Evolutionary conservation across 2,113 vertebrate species (phyloP), one percentile per base, ranked within the genome.

Genomic region (Apistogramma diplotaenia): DNA sequence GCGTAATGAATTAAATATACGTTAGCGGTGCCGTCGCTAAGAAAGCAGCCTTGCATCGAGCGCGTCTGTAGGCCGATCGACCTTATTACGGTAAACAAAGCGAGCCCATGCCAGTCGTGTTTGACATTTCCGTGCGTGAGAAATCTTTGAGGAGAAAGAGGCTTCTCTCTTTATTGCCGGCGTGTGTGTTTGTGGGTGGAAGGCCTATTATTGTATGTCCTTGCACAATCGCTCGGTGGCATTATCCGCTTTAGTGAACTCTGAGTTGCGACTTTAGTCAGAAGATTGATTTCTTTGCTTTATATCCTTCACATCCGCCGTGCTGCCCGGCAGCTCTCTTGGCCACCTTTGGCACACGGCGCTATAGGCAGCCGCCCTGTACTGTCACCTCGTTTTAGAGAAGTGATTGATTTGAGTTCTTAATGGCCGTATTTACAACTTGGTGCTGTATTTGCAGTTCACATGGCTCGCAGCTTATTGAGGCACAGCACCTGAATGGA

Each of bases 261-360:
- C 87, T 67, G 80, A 90, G 82, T 87, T 60, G 67, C 54, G 33
- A 78, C 78, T 84, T 35, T 65, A 84, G 87, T 83, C 88, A 78
- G 72, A 86, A 83, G 87, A 91, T 93, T 87, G 86, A 93, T 91
- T 92, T 76, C 46, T 84, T 75, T 35, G 72, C 83, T 84, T 91
- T 82, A 61, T 84, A 70, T 82, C 84, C 74, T 81, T 88, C 85
- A 87, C 60, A 81, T 89, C 70, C 73, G 25, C 86, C 57, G 37
- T 79, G 67, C 74, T 70, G 84, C 73, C 70, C 4, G 11, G 51
- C 87, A 46, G 77, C 81, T 31, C 71, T 58, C 71, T 58, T 21
- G 82, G 78, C 84, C 79, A 87, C 91, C 89, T 84, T 88, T 81
- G 83, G 83, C 85, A 76, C 73, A 59, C 51, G 43, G 60, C 57